Evolutionary conservation across 2,797 vertebrate genomes (phyloP).

Genomic region (Enteromius fasciolatus): DNA sequence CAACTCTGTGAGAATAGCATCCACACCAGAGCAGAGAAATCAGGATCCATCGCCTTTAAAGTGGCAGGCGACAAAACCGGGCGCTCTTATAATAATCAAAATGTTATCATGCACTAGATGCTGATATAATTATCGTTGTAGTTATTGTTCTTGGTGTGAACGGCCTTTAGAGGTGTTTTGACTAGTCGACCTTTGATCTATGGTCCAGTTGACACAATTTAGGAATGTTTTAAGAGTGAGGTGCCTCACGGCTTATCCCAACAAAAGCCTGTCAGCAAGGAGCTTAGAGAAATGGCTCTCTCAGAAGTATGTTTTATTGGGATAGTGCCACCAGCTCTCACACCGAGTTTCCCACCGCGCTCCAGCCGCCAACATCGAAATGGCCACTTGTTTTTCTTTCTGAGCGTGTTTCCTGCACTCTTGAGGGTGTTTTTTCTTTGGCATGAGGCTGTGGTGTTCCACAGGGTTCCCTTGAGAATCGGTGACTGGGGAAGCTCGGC

Average conservation of each 20-base stretch:
- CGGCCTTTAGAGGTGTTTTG: slow-evolving; percentile 14
- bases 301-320: slow-evolving; percentile 71
- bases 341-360: slow-evolving; percentile 50
- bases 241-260: slow-evolving; percentile 26
- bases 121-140: background rate
- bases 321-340: slow-evolving; percentile 57
- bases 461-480: slow-evolving; percentile 49
- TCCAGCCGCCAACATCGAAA: slow-evolving; percentile 48
- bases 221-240: slow-evolving; percentile 38
- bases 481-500: slow-evolving; percentile 32
- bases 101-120: background rate
- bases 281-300: slow-evolving; percentile 13
- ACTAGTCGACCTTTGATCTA: background rate
- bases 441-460: slow-evolving; percentile 58
- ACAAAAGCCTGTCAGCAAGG: slow-evolving; percentile 32
- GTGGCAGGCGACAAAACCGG: background rate
- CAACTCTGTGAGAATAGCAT: background rate
- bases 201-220: slow-evolving; percentile 33
- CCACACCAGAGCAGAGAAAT: background rate
- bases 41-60: background rate
- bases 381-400: slow-evolving; percentile 67
- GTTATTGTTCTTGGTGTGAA: slow-evolving; percentile 2
- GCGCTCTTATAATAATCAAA: background rate
- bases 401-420: slow-evolving; percentile 68
- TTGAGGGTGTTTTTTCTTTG: slow-evolving; percentile 63